Evolutionary conservation across 1,140 invertebrate species (phyloP), one percentile per base, ranked within the genome.

Genomic region (Frieseomelitta varia): DNA sequence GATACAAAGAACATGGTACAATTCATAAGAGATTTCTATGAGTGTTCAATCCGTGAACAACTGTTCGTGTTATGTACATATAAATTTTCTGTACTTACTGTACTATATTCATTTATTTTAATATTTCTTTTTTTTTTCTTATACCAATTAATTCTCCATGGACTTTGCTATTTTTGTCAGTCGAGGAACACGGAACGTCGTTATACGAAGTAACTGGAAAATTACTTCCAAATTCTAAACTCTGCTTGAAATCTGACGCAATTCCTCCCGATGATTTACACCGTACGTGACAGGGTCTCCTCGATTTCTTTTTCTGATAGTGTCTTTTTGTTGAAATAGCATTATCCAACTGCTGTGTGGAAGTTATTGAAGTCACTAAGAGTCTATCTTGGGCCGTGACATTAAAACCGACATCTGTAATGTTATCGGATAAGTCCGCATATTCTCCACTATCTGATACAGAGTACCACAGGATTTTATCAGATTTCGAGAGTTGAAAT

Each of bases 351-450:
- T 3, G 30, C 12, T 15, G 12, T 47, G 63, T 63, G 8, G n/a
- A 81, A 30, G 47, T 76, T 21, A 71, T 63, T 24, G 73, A 76
- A 61, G 56, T 71, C n/a, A 72, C 73, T 11, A 61, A 67, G 4
- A 21, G 30, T 56, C 10, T 47, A 55, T 85, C 27, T 24, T 51
- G 53, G 2, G 19, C 1, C 24, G 24, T n/a, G 19, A 24, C 11
- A 81, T 56, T 56, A 67, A 27, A 27, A 19, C 12, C 24, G 17
- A 19, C 34, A 55, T 39, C 34, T 80, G n/a, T 47, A 39, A 21
- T 63, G 21, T 76, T 51, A 51, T 81, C 71, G 12, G 84, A 82
- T 58, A 71, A n/a, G 21, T 81, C 65, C 8, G 65, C 30, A 53
- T 76, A 39, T 4, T 71, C 55, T 19, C 34, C 67, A 56, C 55